Percentiles rank a stretch among this genome's conserved stretches.
These are phyloP conservation scores for Pachypeltis micranthus DNA, from an alignment of 1,140 invertebrate genomes.

Conservation along the genomic window DNA sequence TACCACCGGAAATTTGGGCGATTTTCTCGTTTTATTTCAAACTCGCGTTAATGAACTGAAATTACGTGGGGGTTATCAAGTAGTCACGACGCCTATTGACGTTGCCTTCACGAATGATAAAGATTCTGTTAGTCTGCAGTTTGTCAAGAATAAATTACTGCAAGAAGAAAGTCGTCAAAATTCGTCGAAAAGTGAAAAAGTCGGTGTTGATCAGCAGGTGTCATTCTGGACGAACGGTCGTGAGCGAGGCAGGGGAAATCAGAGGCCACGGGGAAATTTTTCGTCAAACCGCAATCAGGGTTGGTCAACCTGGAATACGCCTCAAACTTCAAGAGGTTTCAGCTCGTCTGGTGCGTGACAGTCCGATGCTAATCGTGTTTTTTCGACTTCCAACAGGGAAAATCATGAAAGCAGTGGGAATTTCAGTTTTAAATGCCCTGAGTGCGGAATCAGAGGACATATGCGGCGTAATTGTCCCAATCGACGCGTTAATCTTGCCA, in stretches of 20 bases:
- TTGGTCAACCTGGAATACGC: too few species aligned
- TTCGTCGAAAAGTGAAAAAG: not conserved
- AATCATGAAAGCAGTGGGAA: too few species aligned
- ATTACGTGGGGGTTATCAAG: not conserved
- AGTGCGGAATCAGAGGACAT: too few species aligned
- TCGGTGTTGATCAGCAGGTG: not conserved
- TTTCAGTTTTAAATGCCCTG: too few species aligned
- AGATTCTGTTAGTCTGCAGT: not conserved
- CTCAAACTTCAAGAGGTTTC: too few species aligned
- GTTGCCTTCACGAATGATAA: not conserved
- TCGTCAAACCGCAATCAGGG: too few species aligned
- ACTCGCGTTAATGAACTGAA: not conserved
- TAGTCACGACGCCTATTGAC: not conserved
- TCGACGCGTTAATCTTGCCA: too few species aligned
- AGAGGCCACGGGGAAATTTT: too few species aligned
- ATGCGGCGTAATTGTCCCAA: too few species aligned
- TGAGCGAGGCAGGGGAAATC: not conserved
- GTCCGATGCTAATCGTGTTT: too few species aligned
- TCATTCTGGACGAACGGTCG: not conserved
- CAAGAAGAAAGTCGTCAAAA: not conserved
- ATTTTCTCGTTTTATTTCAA: slow-evolving; percentile 5
- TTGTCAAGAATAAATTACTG: slow-evolving; percentile 3
- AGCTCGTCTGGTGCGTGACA: too few species aligned
- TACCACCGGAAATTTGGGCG: not conserved
- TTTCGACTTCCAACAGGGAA: too few species aligned